Conservation (phyloP, 2,797 vertebrate genomes). For the Lepus townsendii region DNA sequence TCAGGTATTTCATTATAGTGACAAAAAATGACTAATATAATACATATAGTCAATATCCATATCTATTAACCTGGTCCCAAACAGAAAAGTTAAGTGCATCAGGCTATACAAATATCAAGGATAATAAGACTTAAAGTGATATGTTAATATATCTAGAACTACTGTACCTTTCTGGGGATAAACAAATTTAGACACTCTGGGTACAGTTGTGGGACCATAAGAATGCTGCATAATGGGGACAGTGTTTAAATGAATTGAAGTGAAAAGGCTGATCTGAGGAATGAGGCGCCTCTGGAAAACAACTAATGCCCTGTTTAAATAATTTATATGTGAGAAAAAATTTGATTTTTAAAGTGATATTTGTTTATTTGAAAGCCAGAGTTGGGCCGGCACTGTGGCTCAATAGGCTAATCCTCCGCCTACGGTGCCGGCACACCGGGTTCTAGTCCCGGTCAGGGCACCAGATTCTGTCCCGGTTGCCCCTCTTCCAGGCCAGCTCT, state of each 20-base stretch:
- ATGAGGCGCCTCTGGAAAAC: conserved; percentile 45
- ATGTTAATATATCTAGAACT: not conserved
- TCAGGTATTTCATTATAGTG: no score
- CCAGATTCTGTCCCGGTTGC: no score
- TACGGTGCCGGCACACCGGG: no score
- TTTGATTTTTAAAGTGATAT: no score
- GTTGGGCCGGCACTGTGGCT: no score
- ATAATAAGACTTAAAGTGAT: not conserved
- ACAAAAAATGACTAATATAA: no score
- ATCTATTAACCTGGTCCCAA: not conserved
- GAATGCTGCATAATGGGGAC: not conserved
- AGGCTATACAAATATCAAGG: not conserved
- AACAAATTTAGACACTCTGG: not conserved
- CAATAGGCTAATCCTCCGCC: no score
- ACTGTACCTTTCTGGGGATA: not conserved
- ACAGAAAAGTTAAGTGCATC: conserved; percentile 14
- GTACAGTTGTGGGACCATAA: not conserved
- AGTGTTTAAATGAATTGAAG: not conserved
- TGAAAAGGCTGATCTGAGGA: conserved; percentile 33
- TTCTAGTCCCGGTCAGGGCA: no score
- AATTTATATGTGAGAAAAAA: not conserved
- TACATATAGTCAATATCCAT: not conserved
- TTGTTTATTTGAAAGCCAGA: no score
- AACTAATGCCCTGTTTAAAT: conserved; percentile 32
- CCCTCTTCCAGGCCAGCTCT: no score